phyloP scores from a whole-genome alignment of 2,888 invertebrate genomes.

The Oithona nana region DNA sequence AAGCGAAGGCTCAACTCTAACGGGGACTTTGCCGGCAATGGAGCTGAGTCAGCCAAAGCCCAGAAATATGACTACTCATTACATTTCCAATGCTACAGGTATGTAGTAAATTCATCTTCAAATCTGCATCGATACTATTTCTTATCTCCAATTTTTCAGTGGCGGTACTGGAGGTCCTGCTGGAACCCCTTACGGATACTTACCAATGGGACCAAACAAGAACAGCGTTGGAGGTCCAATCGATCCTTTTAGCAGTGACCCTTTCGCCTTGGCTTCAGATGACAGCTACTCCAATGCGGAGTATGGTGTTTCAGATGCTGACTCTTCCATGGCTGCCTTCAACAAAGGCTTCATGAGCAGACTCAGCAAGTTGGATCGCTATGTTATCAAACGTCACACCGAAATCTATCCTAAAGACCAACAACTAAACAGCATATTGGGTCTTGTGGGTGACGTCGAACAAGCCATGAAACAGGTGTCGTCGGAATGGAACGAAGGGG shows the following conservation, averaged over 20 bases:
- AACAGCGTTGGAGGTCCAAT: too few species aligned
- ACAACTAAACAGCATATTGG: neutral
- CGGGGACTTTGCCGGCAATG: neutral
- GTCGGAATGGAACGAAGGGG: neutral
- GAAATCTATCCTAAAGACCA: constrained; percentile 4
- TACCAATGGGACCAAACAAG: neutral
- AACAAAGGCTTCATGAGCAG: neutral
- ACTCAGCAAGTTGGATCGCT: constrained; percentile 1
- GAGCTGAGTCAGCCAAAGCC: neutral
- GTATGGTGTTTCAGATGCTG: neutral
- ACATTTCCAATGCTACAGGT: neutral
- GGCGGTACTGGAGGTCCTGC: too few species aligned
- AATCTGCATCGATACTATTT: too few species aligned
- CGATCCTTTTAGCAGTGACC: too few species aligned
- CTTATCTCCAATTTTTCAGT: too few species aligned
- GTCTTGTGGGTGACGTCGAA: neutral
- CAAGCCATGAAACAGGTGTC: neutral
- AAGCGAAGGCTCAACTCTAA: neutral
- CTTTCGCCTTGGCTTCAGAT: too few species aligned
- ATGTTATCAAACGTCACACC: constrained; percentile 8
- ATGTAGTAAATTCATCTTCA: neutral
- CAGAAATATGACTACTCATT: neutral
- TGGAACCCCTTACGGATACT: neutral
- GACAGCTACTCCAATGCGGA: too few species aligned
- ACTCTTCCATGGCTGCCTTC: neutral